A percentile compares a stretch with the other conserved stretches of the same genome.
These are phyloP conservation scores for Dolichomitus sp. DNA, from an alignment of 2,888 invertebrate species.

Conservation along the genomic window DNA sequence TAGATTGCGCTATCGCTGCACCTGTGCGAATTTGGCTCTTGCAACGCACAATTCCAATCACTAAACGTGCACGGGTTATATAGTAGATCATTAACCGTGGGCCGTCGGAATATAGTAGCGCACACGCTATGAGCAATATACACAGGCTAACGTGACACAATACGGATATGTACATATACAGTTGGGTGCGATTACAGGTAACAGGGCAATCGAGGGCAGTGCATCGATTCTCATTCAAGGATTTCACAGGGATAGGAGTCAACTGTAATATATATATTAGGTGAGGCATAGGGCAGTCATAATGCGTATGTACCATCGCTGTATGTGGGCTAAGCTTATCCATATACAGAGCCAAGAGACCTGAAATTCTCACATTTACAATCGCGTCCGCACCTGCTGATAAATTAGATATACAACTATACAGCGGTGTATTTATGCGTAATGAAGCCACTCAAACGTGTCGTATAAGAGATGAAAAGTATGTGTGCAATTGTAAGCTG, in stretches of 20 bases:
- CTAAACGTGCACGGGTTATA: slow-evolving; percentile 12
- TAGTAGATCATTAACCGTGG: slow-evolving; percentile 1
- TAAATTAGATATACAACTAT: slow-evolving; percentile 29
- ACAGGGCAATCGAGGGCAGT: slow-evolving; percentile 32
- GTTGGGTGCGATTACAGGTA: slow-evolving; percentile 50
- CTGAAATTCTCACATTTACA: neutral
- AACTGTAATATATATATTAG: neutral
- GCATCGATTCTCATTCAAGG: slow-evolving; percentile 18
- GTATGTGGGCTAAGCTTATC: neutral
- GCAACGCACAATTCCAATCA: slow-evolving; percentile 44
- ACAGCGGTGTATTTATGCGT: slow-evolving; percentile 14
- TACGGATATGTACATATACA: slow-evolving; percentile 36
- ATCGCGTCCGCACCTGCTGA: slow-evolving; percentile 35
- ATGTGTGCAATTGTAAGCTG: slow-evolving; percentile 40
- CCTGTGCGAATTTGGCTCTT: slow-evolving; percentile 25
- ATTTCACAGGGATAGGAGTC: slow-evolving; percentile 16
- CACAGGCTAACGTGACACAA: slow-evolving; percentile 37
- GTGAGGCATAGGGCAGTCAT: neutral
- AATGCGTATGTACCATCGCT: neutral
- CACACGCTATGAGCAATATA: neutral
- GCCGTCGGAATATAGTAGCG: neutral
- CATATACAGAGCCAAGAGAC: neutral
- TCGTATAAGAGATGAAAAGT: slow-evolving; percentile 35
- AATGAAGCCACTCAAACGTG: slow-evolving; percentile 38
- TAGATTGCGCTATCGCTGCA: slow-evolving; percentile 21